Percentiles rank a stretch among this genome's conserved stretches.
These are phyloP conservation scores for Pycnomerus fuliginosus DNA, from an alignment of 2,888 invertebrate species.

Conservation along the genomic window DNA sequence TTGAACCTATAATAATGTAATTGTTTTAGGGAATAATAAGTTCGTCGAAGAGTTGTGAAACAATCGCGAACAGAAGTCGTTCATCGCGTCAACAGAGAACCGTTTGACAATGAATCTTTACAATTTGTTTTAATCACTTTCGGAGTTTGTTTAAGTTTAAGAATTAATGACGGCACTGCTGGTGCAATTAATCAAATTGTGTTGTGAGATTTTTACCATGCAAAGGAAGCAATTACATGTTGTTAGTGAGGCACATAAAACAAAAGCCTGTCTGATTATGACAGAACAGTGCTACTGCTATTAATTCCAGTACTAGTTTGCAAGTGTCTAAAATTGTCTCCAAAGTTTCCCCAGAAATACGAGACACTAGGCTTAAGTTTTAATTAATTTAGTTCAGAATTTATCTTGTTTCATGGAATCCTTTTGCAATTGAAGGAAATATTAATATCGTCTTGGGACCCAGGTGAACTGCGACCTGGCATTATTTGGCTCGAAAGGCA, in stretches of 20 bases:
- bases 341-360: conserved; percentile 16
- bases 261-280: conserved; percentile 15
- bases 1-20: too few relatives aligned
- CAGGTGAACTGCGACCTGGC: conserved; percentile 10
- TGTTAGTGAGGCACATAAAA: background rate
- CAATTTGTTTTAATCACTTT: conserved; percentile 18
- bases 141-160: conserved; percentile 12
- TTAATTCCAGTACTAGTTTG: conserved; percentile 17
- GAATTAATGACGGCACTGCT: conserved; percentile 11
- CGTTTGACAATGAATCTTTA: conserved; percentile 17
- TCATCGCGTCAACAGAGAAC: conserved; percentile 16
- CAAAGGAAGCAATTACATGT: background rate
- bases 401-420: conserved; percentile 16
- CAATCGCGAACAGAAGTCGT: conserved; percentile 20
- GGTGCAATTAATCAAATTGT: conserved; percentile 12
- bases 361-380: too few relatives aligned
- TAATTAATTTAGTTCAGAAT: too few relatives aligned
- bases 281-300: conserved; percentile 10
- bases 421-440: conserved; percentile 15
- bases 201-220: background rate
- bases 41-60: too few relatives aligned
- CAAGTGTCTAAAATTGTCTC: conserved; percentile 21
- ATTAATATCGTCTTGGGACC: conserved; percentile 16
- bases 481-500: conserved; percentile 3
- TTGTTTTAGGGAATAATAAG: too few relatives aligned